Evolutionary conservation across 1,140 invertebrate genomes (phyloP), one percentile per base, ranked within the genome.

Genomic region (Rhagoletis zephyria): DNA sequence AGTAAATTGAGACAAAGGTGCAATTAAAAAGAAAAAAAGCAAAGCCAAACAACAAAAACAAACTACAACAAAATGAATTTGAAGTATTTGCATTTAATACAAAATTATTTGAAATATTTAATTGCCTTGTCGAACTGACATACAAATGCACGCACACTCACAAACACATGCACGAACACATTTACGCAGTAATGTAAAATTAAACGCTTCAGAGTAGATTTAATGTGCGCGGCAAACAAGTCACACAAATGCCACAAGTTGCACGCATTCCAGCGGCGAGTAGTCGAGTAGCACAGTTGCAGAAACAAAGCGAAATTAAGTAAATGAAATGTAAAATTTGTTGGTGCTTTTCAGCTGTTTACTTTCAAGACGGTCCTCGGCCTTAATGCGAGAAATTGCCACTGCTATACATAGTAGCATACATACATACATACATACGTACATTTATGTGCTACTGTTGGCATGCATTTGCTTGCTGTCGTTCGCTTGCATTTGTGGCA

Each of bases 81-180:
- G n/a, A 81, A 81, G 6, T 16, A 81, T 81, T 81, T 81, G 74
- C 74, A 59, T 81, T 81, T 56, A 81, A 56, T 81, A 81, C 74
- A 81, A 81, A 81, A 81, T 81, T 56, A 81, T 81, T 81, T 81
- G 48, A 81, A 81, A 81, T 81, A 81, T 81, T 81, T 81, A 81
- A 81, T 81, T 81, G 74, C 74, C 74, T 81, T 81, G 74, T 81
- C 74, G 74, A 56, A 81, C 74, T 19, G 74, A 81, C 74, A 81
- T 10, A 59, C 74, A 81, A 56, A 56, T 14, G n/a, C 30, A 45
- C 63, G n/a, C 64, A 67, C 9, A 74, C 42, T 12, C 6, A 74
- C 42, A 74, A 16, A 19, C 48, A 30, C 1, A 30, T 14, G 56
- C 7, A 81, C n/a, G 56, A 56, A 56, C 6, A 30, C 4, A 19